Conservation (phyloP, 2,113 vertebrate species). For the Ondatra zibethicus region DNA sequence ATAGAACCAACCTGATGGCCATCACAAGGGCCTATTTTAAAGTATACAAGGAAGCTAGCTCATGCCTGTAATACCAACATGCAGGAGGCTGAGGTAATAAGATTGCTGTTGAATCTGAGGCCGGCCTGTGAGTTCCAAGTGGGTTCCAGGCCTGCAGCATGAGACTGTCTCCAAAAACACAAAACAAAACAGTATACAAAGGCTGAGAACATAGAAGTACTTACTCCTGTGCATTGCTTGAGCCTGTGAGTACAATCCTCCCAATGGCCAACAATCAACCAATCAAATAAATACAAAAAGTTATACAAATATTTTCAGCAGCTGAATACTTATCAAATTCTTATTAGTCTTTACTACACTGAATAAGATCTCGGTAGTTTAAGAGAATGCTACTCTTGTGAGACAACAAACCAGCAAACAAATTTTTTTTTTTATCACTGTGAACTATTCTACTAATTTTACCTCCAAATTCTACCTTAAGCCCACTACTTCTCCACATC, state of each 20-base stretch:
- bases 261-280: background rate
- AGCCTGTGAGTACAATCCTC: background rate
- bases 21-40: background rate
- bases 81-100: background rate
- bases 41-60: background rate
- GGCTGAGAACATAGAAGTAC: background rate
- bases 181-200: background rate
- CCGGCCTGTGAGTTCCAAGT: background rate
- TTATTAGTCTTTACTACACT: background rate
- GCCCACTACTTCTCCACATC: background rate
- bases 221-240: background rate
- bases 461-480: background rate
- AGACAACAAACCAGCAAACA: background rate
- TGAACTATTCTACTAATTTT: background rate
- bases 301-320: background rate
- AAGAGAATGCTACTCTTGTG: background rate
- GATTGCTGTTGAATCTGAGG: background rate
- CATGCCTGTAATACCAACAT: background rate
- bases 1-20: background rate
- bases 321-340: background rate
- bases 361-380: background rate
- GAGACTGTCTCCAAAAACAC: background rate
- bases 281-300: background rate
- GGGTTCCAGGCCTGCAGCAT: background rate
- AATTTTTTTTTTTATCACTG: background rate